Evolutionary conservation across 1,140 invertebrate species (phyloP).

Genomic region (Pseudobourletiella spinata): DNA sequence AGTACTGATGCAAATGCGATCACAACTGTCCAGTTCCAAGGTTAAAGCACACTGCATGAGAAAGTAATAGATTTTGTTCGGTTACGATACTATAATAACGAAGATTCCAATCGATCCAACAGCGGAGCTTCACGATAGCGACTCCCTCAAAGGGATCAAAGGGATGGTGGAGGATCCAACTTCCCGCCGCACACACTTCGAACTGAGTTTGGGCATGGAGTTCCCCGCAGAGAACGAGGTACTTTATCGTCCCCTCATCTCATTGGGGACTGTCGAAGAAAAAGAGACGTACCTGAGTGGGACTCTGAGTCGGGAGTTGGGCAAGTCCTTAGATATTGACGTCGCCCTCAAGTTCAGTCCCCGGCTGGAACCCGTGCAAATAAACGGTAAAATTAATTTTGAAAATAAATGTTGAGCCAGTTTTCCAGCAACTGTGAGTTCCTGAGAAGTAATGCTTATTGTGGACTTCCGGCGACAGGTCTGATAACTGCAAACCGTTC

Average conservation of each 20-base stretch:
- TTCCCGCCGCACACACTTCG: too few species aligned
- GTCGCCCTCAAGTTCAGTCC: neutral
- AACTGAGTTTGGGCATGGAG: too few species aligned
- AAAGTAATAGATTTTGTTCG: too few species aligned
- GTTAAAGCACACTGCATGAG: too few species aligned
- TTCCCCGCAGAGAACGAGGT: neutral
- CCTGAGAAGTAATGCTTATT: neutral
- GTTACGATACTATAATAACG: too few species aligned
- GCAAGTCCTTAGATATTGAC: constrained; percentile 1
- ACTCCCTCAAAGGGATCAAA: neutral
- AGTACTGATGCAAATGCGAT: too few species aligned
- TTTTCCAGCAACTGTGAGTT: neutral
- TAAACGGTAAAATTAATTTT: neutral
- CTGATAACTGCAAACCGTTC: neutral
- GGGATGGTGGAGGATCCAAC: too few species aligned
- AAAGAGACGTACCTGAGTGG: neutral
- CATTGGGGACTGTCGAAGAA: neutral
- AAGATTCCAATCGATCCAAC: too few species aligned
- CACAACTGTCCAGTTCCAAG: too few species aligned
- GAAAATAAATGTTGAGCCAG: neutral
- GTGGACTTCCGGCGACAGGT: too few species aligned
- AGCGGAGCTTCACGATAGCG: neutral
- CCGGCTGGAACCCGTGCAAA: neutral
- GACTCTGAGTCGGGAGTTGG: neutral
- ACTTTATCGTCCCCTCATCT: neutral